Evolutionary conservation across 2,888 invertebrate genomes (phyloP), one percentile per base, ranked within the genome.

Genomic region (Amblyjoppa fuscipennis): DNA sequence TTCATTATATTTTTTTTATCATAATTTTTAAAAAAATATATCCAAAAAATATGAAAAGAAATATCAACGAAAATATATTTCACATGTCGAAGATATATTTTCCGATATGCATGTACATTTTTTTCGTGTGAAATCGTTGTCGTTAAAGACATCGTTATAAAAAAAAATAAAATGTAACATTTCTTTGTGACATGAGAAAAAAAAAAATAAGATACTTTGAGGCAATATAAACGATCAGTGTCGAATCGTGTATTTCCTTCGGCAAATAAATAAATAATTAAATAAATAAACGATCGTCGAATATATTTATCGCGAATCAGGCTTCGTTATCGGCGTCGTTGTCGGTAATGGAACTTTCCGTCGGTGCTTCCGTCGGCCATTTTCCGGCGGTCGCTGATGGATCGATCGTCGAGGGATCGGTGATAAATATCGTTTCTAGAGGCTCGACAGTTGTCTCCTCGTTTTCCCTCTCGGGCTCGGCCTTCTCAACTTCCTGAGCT

Each of bases 271-370:
- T 81, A 81, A 88, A 85, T 85, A 85, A 86, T 81, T 80, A 86
- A 83, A 69, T 81, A 69, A 83, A 86, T 84, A 75, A 77, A 70
- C 56, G 41, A 64, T 69, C 59, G 28, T 64, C 25, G 73, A 11
- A 73, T 20, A 79, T 64, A 75, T 69, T 45, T 41, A 66, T 77
- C 13, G n/a, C 13, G 38, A 3, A 3, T 89, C 86, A 92, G 64
- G 94, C 92, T 87, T 94, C 94, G 88, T 94, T 94, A 59, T 94
- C 93, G 73, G 91, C 91, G 84, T 93, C 93, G 45, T 89, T 89
- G 80, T 93, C 92, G 64, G 87, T 88, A 0, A 88, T 74, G 5
- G 93, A 89, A n/a, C 85, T 76, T 56, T 92, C 91, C 20, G 93
- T 93, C 1, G 93, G 90, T 31, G 90, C 73, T 83, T 93, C 93